These are phyloP conservation scores for Drosophila fungiperda DNA, from an alignment of 2,888 invertebrate species.

Conservation along the genomic window DNA sequence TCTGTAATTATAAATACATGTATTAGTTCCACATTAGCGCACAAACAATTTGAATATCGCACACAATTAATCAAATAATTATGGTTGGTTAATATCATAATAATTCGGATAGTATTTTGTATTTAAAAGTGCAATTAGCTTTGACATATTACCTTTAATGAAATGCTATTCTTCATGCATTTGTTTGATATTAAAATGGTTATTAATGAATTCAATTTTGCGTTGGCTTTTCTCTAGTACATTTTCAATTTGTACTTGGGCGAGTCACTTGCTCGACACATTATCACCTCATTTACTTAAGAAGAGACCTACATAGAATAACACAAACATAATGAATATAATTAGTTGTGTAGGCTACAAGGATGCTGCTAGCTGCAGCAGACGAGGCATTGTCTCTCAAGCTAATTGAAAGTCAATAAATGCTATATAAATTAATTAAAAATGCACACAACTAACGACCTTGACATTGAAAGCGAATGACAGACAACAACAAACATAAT, in stretches of 20 bases:
- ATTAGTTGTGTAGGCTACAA: constrained; percentile 51
- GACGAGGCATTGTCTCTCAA: constrained; percentile 51
- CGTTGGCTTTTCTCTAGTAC: constrained; percentile 23
- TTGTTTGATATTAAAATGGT: constrained; percentile 23
- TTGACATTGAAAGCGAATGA: constrained; percentile 81
- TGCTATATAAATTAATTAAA: constrained; percentile 67
- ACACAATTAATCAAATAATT: constrained; percentile 64
- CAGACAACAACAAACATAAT: constrained; percentile 39
- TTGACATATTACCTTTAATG: constrained; percentile 54
- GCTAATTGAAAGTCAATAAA: constrained; percentile 81
- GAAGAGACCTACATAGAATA: constrained; percentile 33
- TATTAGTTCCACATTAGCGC: constrained; percentile 7
- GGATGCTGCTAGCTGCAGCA: constrained; percentile 62
- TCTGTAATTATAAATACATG: not conserved
- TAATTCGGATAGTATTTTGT: constrained; percentile 52
- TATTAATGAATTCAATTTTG: constrained; percentile 54
- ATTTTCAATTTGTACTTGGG: constrained; percentile 36
- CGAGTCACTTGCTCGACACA: constrained; percentile 16
- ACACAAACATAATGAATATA: not conserved
- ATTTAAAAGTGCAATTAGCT: constrained; percentile 58
- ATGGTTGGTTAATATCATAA: constrained; percentile 22
- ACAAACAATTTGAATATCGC: constrained; percentile 58
- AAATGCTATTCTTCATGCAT: constrained; percentile 8
- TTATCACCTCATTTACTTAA: constrained; percentile 61
- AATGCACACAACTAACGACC: constrained; percentile 58